A percentile compares a stretch with the other conserved stretches of the same genome.
These are phyloP conservation scores for Tarsius wallacei DNA, from an alignment of 2,797 vertebrate species.

Conservation along the genomic window DNA sequence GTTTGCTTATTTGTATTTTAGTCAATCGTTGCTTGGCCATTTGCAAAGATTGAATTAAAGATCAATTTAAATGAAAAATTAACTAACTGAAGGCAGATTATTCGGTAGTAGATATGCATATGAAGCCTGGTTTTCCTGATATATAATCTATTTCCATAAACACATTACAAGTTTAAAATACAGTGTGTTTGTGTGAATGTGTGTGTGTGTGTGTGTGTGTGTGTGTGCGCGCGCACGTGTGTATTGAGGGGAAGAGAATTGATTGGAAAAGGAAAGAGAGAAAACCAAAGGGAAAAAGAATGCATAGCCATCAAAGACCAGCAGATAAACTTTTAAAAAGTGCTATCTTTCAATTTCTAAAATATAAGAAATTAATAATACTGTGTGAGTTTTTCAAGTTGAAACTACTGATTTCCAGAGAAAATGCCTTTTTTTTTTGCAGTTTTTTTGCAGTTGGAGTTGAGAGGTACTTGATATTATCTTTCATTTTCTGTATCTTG, in stretches of 20 bases:
- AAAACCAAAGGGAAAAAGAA: neutral
- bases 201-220: neutral
- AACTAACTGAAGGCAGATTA: constrained; percentile 34
- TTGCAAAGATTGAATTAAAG: constrained; percentile 65
- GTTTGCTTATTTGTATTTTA: constrained; percentile 65
- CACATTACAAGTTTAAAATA: constrained; percentile 39
- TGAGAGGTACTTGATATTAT: constrained; percentile 64
- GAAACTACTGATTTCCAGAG: neutral
- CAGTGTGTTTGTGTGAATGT: neutral
- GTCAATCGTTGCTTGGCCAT: neutral
- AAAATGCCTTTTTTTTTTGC: neutral
- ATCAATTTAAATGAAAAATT: constrained; percentile 67
- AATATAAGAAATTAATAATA: neutral
- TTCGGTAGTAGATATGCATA: constrained; percentile 3
- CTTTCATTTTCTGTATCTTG: constrained; percentile 33
- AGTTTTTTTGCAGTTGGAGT: neutral
- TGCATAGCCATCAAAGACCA: neutral
- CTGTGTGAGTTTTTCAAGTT: neutral
- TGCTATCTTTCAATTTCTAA: neutral
- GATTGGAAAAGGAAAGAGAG: neutral
- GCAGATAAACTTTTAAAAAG: neutral
- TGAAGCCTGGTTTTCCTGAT: neutral
- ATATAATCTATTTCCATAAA: constrained; percentile 59
- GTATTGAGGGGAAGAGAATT: neutral
- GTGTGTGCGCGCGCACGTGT: neutral